phyloP scores from a whole-genome alignment of 2,113 vertebrate species.

The Brachyhypopomus occidentalis region DNA sequence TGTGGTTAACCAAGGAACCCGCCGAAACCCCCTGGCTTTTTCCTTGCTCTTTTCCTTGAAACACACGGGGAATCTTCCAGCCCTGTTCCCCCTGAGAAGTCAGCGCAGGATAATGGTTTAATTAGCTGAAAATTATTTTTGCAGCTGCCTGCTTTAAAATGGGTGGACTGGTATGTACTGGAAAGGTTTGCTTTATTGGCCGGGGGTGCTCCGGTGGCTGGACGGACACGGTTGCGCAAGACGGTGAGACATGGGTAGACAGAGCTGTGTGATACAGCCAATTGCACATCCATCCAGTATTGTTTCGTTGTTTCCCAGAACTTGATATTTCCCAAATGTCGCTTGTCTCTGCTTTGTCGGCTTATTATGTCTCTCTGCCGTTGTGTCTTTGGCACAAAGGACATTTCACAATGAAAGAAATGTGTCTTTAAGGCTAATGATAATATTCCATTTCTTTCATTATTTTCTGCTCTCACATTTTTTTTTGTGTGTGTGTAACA shows the following conservation, averaged over 20 bases:
- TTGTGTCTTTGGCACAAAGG: neutral
- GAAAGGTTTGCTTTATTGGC: constrained; percentile 47
- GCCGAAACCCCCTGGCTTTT: constrained; percentile 8
- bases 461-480: too few species aligned
- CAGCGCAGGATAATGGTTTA: constrained; percentile 65
- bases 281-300: constrained; percentile 16
- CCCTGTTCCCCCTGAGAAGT: constrained; percentile 41
- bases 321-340: constrained; percentile 21
- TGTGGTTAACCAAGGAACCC: constrained; percentile 40
- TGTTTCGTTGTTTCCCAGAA: constrained; percentile 46
- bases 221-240: constrained; percentile 10
- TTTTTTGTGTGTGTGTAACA: too few species aligned
- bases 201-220: constrained; percentile 29
- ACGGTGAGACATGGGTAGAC: neutral
- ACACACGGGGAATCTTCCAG: constrained; percentile 34
- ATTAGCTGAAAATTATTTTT: constrained; percentile 67
- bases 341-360: constrained; percentile 16
- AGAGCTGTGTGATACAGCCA: neutral
- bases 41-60: constrained; percentile 11
- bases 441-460: neutral
- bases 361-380: neutral
- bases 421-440: neutral
- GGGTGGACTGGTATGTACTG: constrained; percentile 43
- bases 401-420: neutral
- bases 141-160: constrained; percentile 63